These are phyloP conservation scores for Mormyrops attenuatus DNA, from an alignment of 2,797 vertebrate species.

Conservation along the genomic window DNA sequence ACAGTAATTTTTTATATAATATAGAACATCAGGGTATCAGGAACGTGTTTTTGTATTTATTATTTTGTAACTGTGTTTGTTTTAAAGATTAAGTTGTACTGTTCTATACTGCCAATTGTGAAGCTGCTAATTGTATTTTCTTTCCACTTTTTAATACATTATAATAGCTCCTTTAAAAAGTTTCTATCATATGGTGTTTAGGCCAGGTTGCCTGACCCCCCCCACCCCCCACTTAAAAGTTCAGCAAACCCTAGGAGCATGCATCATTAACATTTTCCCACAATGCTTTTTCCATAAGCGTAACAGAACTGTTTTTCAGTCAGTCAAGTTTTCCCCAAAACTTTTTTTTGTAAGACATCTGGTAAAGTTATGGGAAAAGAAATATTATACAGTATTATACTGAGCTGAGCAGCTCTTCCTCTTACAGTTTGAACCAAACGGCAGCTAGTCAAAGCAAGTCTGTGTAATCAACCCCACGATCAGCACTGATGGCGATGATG, in stretches of 20 bases:
- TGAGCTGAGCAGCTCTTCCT: not conserved
- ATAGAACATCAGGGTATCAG: not conserved
- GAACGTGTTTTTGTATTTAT: not conserved
- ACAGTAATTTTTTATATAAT: not conserved
- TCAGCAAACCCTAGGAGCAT: not conserved
- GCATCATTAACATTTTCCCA: not conserved
- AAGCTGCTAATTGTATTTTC: not conserved
- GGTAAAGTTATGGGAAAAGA: not conserved
- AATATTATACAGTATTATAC: not conserved
- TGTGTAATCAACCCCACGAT: not conserved
- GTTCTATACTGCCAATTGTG: not conserved
- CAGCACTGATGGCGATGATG: not conserved
- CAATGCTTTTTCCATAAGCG: not conserved
- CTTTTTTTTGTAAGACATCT: not conserved
- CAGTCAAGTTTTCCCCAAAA: not conserved
- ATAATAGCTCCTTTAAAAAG: not conserved
- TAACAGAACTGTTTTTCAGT: not conserved
- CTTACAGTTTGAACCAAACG: not conserved
- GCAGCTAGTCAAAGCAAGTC: not conserved
- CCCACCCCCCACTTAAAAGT: not conserved
- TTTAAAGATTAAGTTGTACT: not conserved
- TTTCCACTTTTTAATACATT: not conserved
- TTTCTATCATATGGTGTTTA: not conserved
- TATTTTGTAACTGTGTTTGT: not conserved
- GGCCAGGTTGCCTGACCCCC: not conserved